phyloP scores from a whole-genome alignment of 2,797 vertebrate genomes.

The Hipposideros larvatus region DNA sequence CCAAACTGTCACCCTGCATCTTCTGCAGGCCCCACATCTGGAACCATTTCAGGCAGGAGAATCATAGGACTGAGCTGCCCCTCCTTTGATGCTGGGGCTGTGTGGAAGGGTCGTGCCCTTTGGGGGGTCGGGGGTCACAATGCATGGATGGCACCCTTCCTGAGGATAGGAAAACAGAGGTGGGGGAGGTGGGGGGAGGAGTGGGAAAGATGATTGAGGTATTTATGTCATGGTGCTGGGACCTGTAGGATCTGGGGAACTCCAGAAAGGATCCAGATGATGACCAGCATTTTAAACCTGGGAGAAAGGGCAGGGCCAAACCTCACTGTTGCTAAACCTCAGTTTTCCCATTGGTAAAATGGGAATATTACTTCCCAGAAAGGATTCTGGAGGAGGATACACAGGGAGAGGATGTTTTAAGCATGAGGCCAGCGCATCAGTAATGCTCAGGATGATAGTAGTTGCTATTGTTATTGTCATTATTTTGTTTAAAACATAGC shows the following conservation, averaged over 20 bases:
- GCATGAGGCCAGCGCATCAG: neutral
- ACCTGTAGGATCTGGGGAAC: neutral
- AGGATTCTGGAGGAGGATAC: neutral
- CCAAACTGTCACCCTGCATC: neutral
- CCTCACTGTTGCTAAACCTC: conserved; percentile 16
- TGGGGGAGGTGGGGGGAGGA: neutral
- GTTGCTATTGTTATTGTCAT: neutral
- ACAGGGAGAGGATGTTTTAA: neutral
- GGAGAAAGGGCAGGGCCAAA: neutral
- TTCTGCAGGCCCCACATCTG: conserved; percentile 76
- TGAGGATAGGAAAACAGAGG: conserved; percentile 42
- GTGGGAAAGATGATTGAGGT: neutral
- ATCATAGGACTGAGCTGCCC: conserved; percentile 30
- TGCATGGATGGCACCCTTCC: conserved; percentile 54
- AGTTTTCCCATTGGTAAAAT: neutral
- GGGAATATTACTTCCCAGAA: neutral
- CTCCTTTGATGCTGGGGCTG: conserved; percentile 75
- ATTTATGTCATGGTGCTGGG: neutral
- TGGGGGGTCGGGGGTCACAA: conserved; percentile 51
- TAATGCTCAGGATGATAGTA: neutral
- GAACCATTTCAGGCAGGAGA: conserved; percentile 76
- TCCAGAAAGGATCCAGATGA: neutral
- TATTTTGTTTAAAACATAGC: conserved; percentile 35
- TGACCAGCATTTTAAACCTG: neutral
- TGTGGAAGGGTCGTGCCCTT: conserved; percentile 72